Evolutionary conservation across 2,797 vertebrate species (phyloP), one percentile per base, ranked within the genome.

Genomic region (Sebastes cheni): DNA sequence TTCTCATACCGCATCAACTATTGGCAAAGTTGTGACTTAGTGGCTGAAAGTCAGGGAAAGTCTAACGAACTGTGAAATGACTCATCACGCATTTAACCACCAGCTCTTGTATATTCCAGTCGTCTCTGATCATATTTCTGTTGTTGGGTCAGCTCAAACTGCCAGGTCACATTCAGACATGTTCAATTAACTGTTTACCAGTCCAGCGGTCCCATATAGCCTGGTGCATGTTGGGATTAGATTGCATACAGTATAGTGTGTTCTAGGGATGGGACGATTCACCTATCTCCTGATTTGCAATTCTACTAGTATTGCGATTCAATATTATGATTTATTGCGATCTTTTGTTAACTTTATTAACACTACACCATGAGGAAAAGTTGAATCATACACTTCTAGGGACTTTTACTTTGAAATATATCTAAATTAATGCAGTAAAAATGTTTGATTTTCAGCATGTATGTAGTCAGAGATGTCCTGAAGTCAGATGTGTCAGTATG

Each of bases 11-110:
- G 36, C 71, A 54, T 39, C 16, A n/a, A 34, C 67, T 22, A 9
- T n/a, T 13, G 46, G 73, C 82, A 68, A 77, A 84, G 72, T 30
- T 81, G 81, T 81, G 78, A 86, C 66, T 89, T 75, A 60, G 72
- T 34, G 60, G 76, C 79, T 85, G 56, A 60, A 56, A 71, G 55
- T 83, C 65, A 27, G 74, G 74, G 55, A 82, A 61, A 82, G 64
- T 23, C 9, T 9, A 29, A 83, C 73, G 84, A 80, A 75, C 52
- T 67, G 75, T 79, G 82, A 81, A 86, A 86, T 55, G 73, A 76
- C 81, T 86, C 58, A 39, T 80, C 52, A 72, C 4, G 8, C 50
- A 42, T 52, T 75, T 72, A 66, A 85, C 67, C 64, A 71, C 14
- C 14, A 9, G 11, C 70, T 64, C 29, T 36, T 12, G 5, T 46